Conservation (phyloP, 53 echinoderm and acorn worm genomes). For the Apostichopus leukothele region DNA sequence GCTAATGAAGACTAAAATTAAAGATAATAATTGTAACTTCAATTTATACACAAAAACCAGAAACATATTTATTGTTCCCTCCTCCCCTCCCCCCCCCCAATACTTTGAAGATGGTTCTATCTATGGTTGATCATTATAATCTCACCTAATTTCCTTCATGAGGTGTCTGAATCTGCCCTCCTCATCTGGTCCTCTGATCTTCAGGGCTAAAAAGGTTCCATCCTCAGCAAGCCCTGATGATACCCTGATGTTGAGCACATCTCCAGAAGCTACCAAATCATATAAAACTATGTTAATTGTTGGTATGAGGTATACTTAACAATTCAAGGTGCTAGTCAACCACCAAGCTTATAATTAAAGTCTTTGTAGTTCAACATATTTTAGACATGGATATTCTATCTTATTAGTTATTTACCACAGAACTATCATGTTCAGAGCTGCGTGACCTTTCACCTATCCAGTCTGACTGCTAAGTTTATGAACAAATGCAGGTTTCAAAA, state of each 20-base stretch:
- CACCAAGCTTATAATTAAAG: neutral
- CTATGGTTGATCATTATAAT: too few species aligned
- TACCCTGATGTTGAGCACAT: constrained; percentile 33
- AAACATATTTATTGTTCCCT: too few species aligned
- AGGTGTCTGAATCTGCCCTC: constrained; percentile 48
- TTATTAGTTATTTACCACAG: too few species aligned
- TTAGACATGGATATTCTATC: neutral
- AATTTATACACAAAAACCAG: too few species aligned
- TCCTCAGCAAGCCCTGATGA: constrained; percentile 34
- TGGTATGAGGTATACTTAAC: neutral
- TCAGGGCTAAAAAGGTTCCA: constrained; percentile 40
- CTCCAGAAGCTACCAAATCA: constrained; percentile 10
- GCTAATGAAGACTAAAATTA: neutral
- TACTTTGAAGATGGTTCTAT: too few species aligned
- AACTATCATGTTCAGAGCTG: too few species aligned
- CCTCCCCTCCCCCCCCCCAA: too few species aligned
- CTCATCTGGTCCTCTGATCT: constrained; percentile 45
- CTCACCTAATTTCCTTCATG: constrained; percentile 47
- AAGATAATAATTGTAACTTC: too few species aligned
- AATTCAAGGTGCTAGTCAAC: neutral
- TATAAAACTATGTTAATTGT: neutral
- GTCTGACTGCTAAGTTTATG: too few species aligned
- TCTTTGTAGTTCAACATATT: neutral
- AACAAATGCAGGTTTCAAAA: too few species aligned
- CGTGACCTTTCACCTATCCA: too few species aligned